Conservation (phyloP, 1,140 invertebrate genomes). For the Pararge aegeria region DNA sequence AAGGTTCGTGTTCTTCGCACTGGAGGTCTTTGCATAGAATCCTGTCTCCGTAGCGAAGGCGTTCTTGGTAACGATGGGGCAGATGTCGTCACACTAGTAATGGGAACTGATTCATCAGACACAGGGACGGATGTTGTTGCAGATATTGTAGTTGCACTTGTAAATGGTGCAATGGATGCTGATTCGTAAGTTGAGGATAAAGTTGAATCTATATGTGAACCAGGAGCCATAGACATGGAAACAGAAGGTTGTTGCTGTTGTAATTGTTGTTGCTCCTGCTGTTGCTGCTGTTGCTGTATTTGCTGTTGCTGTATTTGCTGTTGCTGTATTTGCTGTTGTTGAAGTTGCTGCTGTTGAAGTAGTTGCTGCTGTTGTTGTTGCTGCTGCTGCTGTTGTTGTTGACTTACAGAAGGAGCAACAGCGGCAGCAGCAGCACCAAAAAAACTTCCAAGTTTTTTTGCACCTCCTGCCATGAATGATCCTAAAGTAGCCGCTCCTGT, state of each 20-base stretch:
- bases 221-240: slow-evolving; percentile 35
- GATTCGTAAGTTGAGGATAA: slow-evolving; percentile 30
- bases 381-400: slow-evolving; percentile 21
- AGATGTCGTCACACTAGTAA: slow-evolving; percentile 58
- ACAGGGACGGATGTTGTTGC: slow-evolving; percentile 65
- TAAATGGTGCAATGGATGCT: slow-evolving; percentile 64
- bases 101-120: slow-evolving; percentile 54
- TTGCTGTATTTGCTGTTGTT: background rate
- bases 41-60: slow-evolving; percentile 68
- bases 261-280: slow-evolving; percentile 28
- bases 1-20: slow-evolving; percentile 67
- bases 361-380: slow-evolving; percentile 25
- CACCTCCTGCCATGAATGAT: slow-evolving; percentile 77
- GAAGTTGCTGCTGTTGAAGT: slow-evolving; percentile 32
- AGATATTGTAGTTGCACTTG: slow-evolving; percentile 59
- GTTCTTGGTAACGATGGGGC: slow-evolving; percentile 64
- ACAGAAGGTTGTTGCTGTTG: slow-evolving; percentile 30
- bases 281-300: slow-evolving; percentile 15
- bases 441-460: slow-evolving; percentile 73
- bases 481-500: slow-evolving; percentile 75
- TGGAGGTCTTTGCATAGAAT: slow-evolving; percentile 73
- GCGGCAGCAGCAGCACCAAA: slow-evolving; percentile 74
- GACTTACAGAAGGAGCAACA: slow-evolving; percentile 50
- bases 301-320: slow-evolving; percentile 32
- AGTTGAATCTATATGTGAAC: slow-evolving; percentile 48